phyloP scores from a whole-genome alignment of 2,797 vertebrate genomes.

The Chrysocyon brachyurus region DNA sequence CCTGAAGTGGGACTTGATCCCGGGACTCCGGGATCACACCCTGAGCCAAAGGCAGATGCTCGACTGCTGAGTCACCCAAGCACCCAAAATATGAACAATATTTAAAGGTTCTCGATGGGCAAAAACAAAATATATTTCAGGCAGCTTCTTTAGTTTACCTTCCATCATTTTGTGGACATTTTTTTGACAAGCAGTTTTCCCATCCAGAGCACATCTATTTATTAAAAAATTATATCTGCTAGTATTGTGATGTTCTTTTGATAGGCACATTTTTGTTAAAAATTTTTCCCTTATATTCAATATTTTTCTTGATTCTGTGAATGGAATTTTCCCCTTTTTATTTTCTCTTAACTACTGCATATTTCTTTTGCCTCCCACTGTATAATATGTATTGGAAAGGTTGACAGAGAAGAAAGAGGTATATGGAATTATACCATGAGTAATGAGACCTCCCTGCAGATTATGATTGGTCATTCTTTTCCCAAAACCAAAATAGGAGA shows the following conservation, averaged over 20 bases:
- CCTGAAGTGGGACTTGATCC: too few species aligned
- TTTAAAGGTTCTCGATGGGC: not conserved
- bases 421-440: not conserved
- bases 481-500: not conserved
- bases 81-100: not conserved
- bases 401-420: slow-evolving; percentile 28
- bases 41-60: too few species aligned
- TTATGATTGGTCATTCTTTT: not conserved
- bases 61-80: too few species aligned
- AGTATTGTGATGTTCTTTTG: not conserved
- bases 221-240: not conserved
- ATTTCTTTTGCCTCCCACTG: slow-evolving; percentile 9
- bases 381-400: not conserved
- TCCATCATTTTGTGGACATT: not conserved
- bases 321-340: not conserved
- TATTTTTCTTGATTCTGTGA: slow-evolving; percentile 46
- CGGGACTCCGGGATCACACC: too few species aligned
- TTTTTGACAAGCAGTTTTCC: slow-evolving; percentile 21
- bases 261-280: not conserved
- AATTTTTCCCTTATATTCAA: not conserved
- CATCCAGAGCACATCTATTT: not conserved
- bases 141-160: not conserved
- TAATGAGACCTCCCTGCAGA: not conserved
- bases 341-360: not conserved
- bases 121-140: not conserved